Percentiles rank a stretch among this genome's conserved stretches.
Conservation (phyloP, 2,888 invertebrate species). For the Cordylochernes scorpioides region DNA sequence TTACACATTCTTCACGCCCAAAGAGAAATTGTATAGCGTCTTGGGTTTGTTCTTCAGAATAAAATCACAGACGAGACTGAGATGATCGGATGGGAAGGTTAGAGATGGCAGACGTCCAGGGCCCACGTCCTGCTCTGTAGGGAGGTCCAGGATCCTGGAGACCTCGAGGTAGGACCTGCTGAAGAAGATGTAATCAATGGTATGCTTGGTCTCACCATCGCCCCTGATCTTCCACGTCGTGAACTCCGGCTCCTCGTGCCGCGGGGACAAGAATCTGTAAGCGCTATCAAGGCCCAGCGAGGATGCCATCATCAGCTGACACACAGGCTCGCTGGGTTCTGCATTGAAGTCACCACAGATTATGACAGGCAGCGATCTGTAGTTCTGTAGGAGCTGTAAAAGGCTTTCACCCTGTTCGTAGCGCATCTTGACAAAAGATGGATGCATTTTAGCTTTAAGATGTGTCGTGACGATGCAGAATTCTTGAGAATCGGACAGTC, state of each 20-base stretch:
- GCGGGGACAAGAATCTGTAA: slow-evolving; percentile 17
- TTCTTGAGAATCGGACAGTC: slow-evolving; percentile 20
- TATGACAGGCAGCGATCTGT: slow-evolving; percentile 28
- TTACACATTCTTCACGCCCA: too few relatives aligned
- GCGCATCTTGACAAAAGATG: slow-evolving; percentile 35
- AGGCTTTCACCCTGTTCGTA: slow-evolving; percentile 43
- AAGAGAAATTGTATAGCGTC: too few relatives aligned
- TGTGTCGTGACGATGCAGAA: slow-evolving; percentile 42
- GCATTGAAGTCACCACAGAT: slow-evolving; percentile 51
- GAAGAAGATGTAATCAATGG: slow-evolving; percentile 46
- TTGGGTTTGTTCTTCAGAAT: too few relatives aligned
- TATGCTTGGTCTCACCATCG: slow-evolving; percentile 38
- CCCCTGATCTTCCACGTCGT: slow-evolving; percentile 47
- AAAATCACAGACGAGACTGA: slow-evolving; percentile 30
- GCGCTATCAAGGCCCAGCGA: slow-evolving; percentile 18
- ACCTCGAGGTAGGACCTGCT: slow-evolving; percentile 31
- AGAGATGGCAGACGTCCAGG: slow-evolving; percentile 36
- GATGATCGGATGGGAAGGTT: slow-evolving; percentile 46
- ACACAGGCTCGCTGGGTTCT: slow-evolving; percentile 40
- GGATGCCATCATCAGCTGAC: slow-evolving; percentile 27
- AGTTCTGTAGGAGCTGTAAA: slow-evolving; percentile 23
- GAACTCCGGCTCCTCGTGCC: slow-evolving; percentile 34
- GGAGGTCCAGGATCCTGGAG: slow-evolving; percentile 31
- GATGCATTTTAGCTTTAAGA: slow-evolving; percentile 40
- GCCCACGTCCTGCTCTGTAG: slow-evolving; percentile 37